phyloP scores from a whole-genome alignment of 2,797 vertebrate species.

The Bufotes viridis region DNA sequence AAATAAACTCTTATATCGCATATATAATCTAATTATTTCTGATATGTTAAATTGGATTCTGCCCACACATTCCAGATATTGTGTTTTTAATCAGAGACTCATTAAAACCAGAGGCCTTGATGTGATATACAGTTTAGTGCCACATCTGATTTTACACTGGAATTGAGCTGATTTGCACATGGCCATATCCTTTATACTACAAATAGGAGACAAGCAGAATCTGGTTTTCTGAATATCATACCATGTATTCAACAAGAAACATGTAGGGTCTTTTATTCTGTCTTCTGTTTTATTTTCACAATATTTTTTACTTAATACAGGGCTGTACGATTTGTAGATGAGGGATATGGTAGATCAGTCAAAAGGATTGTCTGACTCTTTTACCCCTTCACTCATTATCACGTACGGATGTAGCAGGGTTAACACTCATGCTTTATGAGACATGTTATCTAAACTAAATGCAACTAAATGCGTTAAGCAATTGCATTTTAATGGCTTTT shows the following conservation, averaged over 20 bases:
- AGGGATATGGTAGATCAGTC: too few species aligned
- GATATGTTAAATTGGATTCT: neutral
- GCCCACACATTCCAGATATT: constrained; percentile 25
- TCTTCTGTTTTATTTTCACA: neutral
- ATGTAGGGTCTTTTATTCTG: too few species aligned
- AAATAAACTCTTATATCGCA: neutral
- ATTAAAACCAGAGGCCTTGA: constrained; percentile 20
- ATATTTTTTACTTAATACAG: neutral
- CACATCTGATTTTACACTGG: constrained; percentile 33
- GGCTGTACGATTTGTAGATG: too few species aligned
- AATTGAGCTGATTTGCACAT: constrained; percentile 1
- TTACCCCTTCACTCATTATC: too few species aligned
- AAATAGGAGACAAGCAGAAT: neutral
- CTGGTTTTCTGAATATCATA: neutral
- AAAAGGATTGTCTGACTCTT: too few species aligned
- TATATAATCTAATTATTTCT: constrained; percentile 16
- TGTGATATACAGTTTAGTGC: constrained; percentile 22
- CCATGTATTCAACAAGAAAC: neutral
- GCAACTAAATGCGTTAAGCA: too few species aligned
- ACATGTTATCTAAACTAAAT: too few species aligned
- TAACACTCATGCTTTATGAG: too few species aligned
- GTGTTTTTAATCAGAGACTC: neutral
- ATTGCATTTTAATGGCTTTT: too few species aligned
- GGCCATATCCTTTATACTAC: neutral
- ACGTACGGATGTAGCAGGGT: too few species aligned